phyloP scores from a whole-genome alignment of 2,113 vertebrate genomes.

The Aramus guarauna region DNA sequence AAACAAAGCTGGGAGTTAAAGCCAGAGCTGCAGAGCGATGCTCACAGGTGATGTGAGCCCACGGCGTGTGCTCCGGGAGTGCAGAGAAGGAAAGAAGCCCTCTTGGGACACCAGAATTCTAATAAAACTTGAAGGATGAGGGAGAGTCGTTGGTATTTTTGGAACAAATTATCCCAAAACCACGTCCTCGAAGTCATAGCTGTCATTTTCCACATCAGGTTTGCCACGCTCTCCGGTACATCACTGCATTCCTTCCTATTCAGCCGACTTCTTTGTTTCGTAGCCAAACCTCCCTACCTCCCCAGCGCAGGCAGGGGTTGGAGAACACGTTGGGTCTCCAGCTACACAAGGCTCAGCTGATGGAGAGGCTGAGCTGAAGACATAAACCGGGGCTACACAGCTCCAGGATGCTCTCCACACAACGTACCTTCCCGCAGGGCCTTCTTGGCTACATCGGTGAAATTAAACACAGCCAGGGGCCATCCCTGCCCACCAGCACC shows the following conservation, averaged over 20 bases:
- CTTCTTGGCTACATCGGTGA: not conserved
- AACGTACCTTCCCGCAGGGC: accelerated
- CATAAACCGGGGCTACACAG: not conserved
- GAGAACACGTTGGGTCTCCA: not conserved
- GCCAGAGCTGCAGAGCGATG: not conserved
- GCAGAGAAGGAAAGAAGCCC: not conserved
- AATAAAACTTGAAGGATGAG: not conserved
- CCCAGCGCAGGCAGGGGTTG: accelerated
- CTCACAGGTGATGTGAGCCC: not conserved
- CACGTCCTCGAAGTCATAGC: not conserved
- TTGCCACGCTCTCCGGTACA: not conserved
- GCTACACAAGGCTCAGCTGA: not conserved
- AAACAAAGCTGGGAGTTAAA: not conserved
- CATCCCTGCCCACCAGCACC: not conserved
- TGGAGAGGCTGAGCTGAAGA: not conserved
- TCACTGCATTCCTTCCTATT: not conserved
- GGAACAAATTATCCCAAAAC: not conserved
- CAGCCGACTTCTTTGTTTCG: not conserved
- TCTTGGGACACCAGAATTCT: not conserved
- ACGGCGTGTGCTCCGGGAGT: accelerated
- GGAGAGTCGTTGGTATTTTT: not conserved
- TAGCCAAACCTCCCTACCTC: not conserved
- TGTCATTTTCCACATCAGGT: not conserved
- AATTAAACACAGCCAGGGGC: not conserved
- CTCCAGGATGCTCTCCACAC: not conserved